Evolutionary conservation across 2,113 vertebrate species (phyloP), one percentile per base, ranked within the genome.

Genomic region (Callocephalon fimbriatum): DNA sequence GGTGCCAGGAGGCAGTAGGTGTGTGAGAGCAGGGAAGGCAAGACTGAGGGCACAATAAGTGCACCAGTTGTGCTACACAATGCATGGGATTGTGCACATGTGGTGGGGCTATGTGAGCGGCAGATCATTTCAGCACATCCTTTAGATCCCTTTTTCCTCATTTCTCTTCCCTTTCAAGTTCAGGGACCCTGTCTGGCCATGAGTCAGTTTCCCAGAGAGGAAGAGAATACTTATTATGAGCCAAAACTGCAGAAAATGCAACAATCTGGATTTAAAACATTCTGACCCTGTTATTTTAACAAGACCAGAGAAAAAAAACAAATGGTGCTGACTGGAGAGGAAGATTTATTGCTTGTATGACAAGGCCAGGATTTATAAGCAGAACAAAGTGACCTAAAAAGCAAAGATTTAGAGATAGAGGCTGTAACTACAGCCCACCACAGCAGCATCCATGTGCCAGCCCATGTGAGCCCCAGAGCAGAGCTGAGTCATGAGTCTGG

Each of bases 301-400:
- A 95, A 94, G 85, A 81, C 29, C 70, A 72, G 82, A 93, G 47
- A 2, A 93, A 93, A 93, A 93, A 96, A 96, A 93, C 76, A 85
- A 95, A 88, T 80, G 40, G 59, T 78, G 38, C 80, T 87, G 91
- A 91, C 76, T 89, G 21, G 20, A 74, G 53, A 86, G 73, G 71
- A 96, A 96, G 95, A 97, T 97, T 96, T 94, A 97, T 96, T 70
- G 75, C 47, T 90, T 81, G 54, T 88, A 88, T 5, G 8, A 95
- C 81, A 96, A 94, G 93, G 74, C 79, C 50, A 67, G 73, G 70
- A 95, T 96, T 97, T 96, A 81, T 88, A 93, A 96, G 68, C 87
- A 95, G 82, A 96, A 83, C 68, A 92, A 92, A 96, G 58, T 85
- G 91, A 83, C 89, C 87, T 94, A 97, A 95, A 97, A 95, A 95